Percentiles rank a stretch among this genome's conserved stretches.
Evolutionary conservation across 2,888 invertebrate species (phyloP).

Genomic region (Sympetrum striolatum): DNA sequence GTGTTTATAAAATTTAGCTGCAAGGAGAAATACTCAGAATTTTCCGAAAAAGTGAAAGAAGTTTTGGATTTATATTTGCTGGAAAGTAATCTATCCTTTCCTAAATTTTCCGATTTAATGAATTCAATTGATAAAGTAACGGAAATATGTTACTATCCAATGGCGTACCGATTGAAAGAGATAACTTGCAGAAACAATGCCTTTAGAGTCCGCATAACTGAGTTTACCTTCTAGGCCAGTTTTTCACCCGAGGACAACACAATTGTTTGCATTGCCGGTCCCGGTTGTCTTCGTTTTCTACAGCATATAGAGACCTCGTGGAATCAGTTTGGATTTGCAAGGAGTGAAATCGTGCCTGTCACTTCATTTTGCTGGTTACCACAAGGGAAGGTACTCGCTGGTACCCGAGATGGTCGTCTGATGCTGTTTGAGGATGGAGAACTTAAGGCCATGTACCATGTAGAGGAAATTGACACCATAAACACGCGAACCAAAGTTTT

Average conservation of each 20-base stretch:
- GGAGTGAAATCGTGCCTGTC: slow-evolving; percentile 77
- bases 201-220: not conserved
- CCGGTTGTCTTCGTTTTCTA: slow-evolving; percentile 74
- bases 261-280: slow-evolving; percentile 71
- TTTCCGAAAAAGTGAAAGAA: too few species aligned
- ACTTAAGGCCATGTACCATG: slow-evolving; percentile 71
- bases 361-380: slow-evolving; percentile 83
- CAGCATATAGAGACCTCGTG: slow-evolving; percentile 79
- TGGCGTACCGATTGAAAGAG: too few species aligned
- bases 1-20: too few species aligned
- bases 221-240: slow-evolving; percentile 65
- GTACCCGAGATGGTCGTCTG: slow-evolving; percentile 77
- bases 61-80: too few species aligned
- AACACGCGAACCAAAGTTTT: slow-evolving; percentile 70
- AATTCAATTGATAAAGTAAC: too few species aligned
- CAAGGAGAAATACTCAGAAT: too few species aligned
- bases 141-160: too few species aligned
- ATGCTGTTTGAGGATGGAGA: slow-evolving; percentile 87
- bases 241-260: slow-evolving; percentile 81
- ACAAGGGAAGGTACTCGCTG: slow-evolving; percentile 81
- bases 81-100: too few species aligned
- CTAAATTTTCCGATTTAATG: too few species aligned
- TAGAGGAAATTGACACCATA: slow-evolving; percentile 67
- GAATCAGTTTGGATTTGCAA: slow-evolving; percentile 84
- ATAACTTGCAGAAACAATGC: too few species aligned